Evolutionary conservation across 2,113 vertebrate species (phyloP).

Genomic region (Gobiocypris rarus): DNA sequence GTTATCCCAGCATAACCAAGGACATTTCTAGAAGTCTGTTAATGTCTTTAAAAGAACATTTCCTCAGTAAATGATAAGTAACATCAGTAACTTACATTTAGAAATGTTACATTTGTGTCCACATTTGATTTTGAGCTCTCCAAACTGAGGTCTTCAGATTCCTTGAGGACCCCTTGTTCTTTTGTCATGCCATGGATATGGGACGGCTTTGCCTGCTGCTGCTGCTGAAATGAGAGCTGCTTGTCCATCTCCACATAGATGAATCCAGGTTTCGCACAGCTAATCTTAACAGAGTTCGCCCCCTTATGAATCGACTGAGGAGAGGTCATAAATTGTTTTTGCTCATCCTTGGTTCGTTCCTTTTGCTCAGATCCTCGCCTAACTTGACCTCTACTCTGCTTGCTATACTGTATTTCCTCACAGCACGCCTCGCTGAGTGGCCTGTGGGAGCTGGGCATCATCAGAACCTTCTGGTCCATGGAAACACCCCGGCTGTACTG

Average conservation of each 20-base stretch:
- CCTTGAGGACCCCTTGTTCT: constrained; percentile 91
- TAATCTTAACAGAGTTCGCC: constrained; percentile 83
- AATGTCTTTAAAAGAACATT: constrained; percentile 55
- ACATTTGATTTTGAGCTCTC: constrained; percentile 89
- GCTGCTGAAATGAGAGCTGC: constrained; percentile 80
- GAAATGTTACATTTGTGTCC: constrained; percentile 95
- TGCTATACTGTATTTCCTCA: constrained; percentile 85
- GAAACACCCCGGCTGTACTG: constrained; percentile 96
- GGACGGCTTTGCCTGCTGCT: constrained; percentile 83
- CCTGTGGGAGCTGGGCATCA: constrained; percentile 86
- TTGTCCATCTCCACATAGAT: constrained; percentile 88
- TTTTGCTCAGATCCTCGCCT: constrained; percentile 81
- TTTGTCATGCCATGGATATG: constrained; percentile 83
- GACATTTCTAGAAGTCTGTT: constrained; percentile 41
- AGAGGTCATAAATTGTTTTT: constrained; percentile 82
- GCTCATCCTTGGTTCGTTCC: constrained; percentile 83
- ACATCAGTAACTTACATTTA: constrained; percentile 89
- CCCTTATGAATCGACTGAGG: constrained; percentile 89
- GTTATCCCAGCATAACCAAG: constrained; percentile 28
- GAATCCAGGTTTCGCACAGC: constrained; percentile 84
- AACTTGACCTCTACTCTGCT: constrained; percentile 84
- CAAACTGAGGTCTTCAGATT: constrained; percentile 95
- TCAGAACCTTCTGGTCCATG: constrained; percentile 94
- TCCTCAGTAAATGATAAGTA: constrained; percentile 64
- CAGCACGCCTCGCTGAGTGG: constrained; percentile 89